phyloP scores from a whole-genome alignment of 2,888 invertebrate species.

The Ypsolopha sequella region DNA sequence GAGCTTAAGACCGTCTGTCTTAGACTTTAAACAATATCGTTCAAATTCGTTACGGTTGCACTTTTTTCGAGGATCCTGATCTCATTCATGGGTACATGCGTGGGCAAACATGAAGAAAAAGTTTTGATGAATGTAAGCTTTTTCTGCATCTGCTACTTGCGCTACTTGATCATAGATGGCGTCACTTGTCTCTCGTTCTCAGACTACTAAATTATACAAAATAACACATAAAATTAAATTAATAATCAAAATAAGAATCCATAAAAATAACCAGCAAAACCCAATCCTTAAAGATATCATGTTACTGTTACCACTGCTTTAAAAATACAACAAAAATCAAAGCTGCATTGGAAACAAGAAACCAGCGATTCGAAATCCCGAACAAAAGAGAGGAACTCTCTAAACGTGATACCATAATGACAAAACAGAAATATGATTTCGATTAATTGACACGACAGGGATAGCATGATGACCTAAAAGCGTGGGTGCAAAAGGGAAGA shows the following conservation, averaged over 20 bases:
- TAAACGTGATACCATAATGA: slow-evolving; percentile 68
- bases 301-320: slow-evolving; percentile 41
- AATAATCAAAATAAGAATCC: slow-evolving; percentile 2
- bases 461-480: slow-evolving; percentile 28
- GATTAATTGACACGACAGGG: slow-evolving; percentile 52
- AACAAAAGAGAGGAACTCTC: slow-evolving; percentile 65
- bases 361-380: slow-evolving; percentile 54
- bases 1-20: slow-evolving; percentile 62
- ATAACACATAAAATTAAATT: slow-evolving; percentile 4
- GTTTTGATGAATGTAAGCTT: not conserved
- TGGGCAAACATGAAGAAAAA: slow-evolving; percentile 34
- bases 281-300: slow-evolving; percentile 20
- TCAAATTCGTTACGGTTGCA: slow-evolving; percentile 62
- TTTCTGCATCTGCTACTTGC: slow-evolving; percentile 9
- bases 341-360: slow-evolving; percentile 63
- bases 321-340: slow-evolving; percentile 45
- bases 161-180: slow-evolving; percentile 58
- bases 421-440: slow-evolving; percentile 71
- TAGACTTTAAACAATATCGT: slow-evolving; percentile 62
- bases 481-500: slow-evolving; percentile 44
- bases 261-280: slow-evolving; percentile 20
- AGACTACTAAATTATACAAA: not conserved
- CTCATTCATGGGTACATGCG: slow-evolving; percentile 47
- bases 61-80: slow-evolving; percentile 40
- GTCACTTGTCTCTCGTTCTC: slow-evolving; percentile 11